phyloP scores from a whole-genome alignment of 2,113 vertebrate genomes.

The Talpa occidentalis region DNA sequence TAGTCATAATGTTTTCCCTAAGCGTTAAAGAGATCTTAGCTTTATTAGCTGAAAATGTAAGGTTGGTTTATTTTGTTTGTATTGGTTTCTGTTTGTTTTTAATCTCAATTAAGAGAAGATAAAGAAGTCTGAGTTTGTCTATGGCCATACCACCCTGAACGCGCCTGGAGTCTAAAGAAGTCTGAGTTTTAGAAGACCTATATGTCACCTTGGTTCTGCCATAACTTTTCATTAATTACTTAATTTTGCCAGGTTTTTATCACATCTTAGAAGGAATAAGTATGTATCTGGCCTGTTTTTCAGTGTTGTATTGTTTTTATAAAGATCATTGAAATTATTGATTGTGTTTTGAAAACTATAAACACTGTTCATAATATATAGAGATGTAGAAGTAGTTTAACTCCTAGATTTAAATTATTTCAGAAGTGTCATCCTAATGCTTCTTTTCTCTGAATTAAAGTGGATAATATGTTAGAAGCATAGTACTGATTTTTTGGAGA shows the following conservation, averaged over 20 bases:
- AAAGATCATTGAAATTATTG: constrained; percentile 21
- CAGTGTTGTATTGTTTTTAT: constrained; percentile 1
- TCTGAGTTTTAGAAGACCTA: not conserved
- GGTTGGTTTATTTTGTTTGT: not conserved
- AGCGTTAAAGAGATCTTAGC: constrained; percentile 28
- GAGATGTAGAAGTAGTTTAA: constrained; percentile 27
- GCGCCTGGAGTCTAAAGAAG: no score
- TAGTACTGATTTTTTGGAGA: constrained; percentile 35
- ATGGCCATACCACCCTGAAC: no score
- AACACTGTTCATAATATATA: not conserved
- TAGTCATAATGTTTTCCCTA: not conserved
- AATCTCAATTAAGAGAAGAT: not conserved
- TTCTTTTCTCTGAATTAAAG: constrained; percentile 43
- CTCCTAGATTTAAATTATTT: constrained; percentile 44
- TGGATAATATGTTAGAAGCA: not conserved
- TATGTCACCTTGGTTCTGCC: constrained; percentile 32
- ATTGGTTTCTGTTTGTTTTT: not conserved
- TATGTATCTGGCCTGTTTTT: not conserved
- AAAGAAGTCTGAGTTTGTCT: not conserved
- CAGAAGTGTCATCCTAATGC: not conserved
- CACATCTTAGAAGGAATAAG: not conserved
- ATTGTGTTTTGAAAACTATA: constrained; percentile 51
- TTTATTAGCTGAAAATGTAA: constrained; percentile 5
- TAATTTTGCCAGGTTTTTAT: constrained; percentile 13
- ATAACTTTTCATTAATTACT: not conserved